Conservation (phyloP, 2,888 invertebrate genomes). For the Sarcophaga caerulescens region DNA sequence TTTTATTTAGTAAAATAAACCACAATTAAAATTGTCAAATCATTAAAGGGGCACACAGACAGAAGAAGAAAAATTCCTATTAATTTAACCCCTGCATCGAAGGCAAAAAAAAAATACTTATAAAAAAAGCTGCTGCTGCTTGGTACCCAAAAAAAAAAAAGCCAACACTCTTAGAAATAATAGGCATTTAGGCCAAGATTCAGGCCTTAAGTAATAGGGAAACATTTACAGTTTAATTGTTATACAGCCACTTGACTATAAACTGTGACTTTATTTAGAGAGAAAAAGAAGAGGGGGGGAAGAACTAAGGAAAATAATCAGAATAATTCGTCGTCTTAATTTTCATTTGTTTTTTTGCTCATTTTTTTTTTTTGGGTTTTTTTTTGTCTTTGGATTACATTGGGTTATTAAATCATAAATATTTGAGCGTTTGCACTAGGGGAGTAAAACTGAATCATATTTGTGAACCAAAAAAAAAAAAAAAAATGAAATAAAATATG, state of each 20-base stretch:
- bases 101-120: background rate
- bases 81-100: conserved; percentile 18
- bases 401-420: background rate
- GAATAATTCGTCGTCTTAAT: too few species aligned
- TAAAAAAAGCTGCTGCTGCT: too few species aligned
- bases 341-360: background rate
- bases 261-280: background rate
- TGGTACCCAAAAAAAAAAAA: too few species aligned
- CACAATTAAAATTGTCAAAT: background rate
- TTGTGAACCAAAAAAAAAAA: conserved; percentile 31
- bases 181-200: background rate
- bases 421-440: background rate
- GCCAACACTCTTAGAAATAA: background rate
- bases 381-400: background rate
- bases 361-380: background rate
- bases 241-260: conserved; percentile 57
- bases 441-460: conserved; percentile 21
- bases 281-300: too few species aligned
- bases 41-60: conserved; percentile 4
- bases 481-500: too few species aligned
- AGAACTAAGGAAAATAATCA: too few species aligned
- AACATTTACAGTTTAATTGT: conserved; percentile 52
- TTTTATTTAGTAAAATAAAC: conserved; percentile 20
- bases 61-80: background rate
- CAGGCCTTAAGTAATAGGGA: background rate